Evolutionary conservation across 1,140 invertebrate species (phyloP).

Genomic region (Melipona quadrifasciata): DNA sequence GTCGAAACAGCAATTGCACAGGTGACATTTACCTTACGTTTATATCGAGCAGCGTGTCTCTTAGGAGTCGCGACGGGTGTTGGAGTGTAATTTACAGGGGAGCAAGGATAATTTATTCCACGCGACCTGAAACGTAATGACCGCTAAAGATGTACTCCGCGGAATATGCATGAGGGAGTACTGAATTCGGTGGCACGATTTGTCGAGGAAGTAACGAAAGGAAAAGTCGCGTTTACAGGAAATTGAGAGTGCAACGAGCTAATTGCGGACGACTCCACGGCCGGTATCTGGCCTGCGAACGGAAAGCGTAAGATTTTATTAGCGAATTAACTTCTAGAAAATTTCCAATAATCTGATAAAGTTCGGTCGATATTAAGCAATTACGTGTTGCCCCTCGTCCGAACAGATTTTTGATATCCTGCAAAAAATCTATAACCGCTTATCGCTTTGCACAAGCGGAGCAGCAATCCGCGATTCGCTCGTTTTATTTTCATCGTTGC

Average conservation of each 20-base stretch:
- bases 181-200: neutral
- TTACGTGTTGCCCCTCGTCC: too few relatives aligned
- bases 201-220: neutral
- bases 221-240: neutral
- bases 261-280: neutral
- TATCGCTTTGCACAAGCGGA: neutral
- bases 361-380: neutral
- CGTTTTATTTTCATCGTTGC: conserved; percentile 3
- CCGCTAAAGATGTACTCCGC: neutral
- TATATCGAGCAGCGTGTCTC: conserved; percentile 14
- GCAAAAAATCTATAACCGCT: conserved; percentile 29
- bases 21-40: conserved; percentile 4
- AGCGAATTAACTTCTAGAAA: neutral
- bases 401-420: conserved; percentile 1
- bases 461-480: neutral
- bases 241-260: neutral
- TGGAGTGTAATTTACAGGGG: conserved; percentile 1
- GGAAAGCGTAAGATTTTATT: neutral
- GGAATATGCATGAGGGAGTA: neutral
- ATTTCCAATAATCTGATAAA: conserved; percentile 26
- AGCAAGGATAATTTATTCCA: conserved; percentile 19
- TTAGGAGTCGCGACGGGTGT: neutral
- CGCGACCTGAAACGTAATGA: conserved; percentile 6
- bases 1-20: neutral
- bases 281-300: neutral